Evolutionary conservation across 2,797 vertebrate genomes (phyloP).

Genomic region (Chloroceryle inda): DNA sequence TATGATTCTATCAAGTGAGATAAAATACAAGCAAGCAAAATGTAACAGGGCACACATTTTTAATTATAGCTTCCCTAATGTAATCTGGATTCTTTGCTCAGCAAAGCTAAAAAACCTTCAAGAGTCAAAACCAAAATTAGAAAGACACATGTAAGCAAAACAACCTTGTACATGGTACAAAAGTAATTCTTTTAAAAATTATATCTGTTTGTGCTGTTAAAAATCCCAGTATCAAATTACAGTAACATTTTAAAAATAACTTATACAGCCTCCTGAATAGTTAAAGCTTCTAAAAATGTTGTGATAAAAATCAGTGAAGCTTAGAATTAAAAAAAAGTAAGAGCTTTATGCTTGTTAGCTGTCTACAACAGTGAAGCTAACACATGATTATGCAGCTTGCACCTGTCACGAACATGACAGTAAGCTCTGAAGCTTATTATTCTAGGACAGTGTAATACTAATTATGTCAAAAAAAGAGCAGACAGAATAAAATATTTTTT

Average conservation of each 20-base stretch:
- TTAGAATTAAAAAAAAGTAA: conserved; percentile 70
- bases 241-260: conserved; percentile 61
- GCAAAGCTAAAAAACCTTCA: conserved; percentile 24
- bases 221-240: conserved; percentile 60
- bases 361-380: conserved; percentile 75
- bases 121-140: neutral
- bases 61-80: conserved; percentile 9
- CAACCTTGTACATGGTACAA: neutral
- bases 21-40: neutral
- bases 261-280: conserved; percentile 52
- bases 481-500: conserved; percentile 73
- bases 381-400: conserved; percentile 77
- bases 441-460: conserved; percentile 74
- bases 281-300: conserved; percentile 74
- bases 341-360: conserved; percentile 77
- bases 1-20: neutral
- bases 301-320: conserved; percentile 79
- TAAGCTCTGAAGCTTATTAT: conserved; percentile 77
- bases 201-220: conserved; percentile 4
- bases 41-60: neutral
- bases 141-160: neutral
- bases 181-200: conserved; percentile 29
- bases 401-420: conserved; percentile 76
- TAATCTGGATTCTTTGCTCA: conserved; percentile 42
- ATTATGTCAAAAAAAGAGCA: conserved; percentile 78